These are phyloP conservation scores for Glossophaga mutica DNA, from an alignment of 2,797 vertebrate species.

Conservation along the genomic window DNA sequence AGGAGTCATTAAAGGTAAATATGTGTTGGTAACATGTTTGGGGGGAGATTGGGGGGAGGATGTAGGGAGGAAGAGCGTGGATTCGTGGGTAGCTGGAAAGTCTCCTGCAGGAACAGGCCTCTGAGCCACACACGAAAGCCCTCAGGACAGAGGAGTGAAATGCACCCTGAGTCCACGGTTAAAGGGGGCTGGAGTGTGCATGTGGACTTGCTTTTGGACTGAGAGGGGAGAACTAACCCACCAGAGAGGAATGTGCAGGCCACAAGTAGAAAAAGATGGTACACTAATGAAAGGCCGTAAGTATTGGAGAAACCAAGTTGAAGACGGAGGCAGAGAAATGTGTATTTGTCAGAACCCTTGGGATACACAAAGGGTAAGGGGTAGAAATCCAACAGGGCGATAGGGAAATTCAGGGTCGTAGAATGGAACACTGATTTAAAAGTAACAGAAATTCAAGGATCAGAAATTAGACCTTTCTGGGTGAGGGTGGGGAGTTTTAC, in stretches of 20 bases:
- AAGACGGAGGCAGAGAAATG: not conserved
- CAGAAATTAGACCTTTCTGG: not conserved
- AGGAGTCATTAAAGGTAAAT: not conserved
- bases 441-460: not conserved
- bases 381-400: not conserved
- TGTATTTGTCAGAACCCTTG: not conserved
- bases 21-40: not conserved
- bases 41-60: too few species aligned
- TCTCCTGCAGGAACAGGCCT: not conserved
- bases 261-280: not conserved
- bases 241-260: not conserved
- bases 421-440: not conserved
- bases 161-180: not conserved
- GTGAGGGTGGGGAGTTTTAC: not conserved
- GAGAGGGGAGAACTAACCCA: not conserved
- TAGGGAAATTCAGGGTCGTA: not conserved
- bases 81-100: not conserved
- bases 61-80: not conserved
- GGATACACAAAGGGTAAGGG: not conserved
- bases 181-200: not conserved
- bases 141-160: not conserved
- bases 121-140: not conserved
- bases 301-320: not conserved
- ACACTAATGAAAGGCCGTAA: not conserved
- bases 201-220: not conserved